Evolutionary conservation across 2,113 vertebrate species (phyloP).

Genomic region (Leptodactylus fuscus): DNA sequence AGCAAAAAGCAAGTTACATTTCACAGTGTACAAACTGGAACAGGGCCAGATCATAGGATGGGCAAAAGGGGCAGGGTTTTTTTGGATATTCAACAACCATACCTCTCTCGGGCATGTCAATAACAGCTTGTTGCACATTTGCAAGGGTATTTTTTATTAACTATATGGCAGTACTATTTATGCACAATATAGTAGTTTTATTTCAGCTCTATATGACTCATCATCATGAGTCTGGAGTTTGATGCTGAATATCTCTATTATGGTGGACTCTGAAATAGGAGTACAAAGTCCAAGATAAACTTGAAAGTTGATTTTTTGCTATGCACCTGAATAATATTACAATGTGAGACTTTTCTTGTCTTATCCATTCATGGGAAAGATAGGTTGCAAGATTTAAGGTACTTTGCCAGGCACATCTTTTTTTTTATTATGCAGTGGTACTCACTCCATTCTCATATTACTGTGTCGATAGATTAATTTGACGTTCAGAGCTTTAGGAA

Average conservation of each 20-base stretch:
- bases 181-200: not conserved
- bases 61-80: not conserved
- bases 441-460: no score
- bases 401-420: not conserved
- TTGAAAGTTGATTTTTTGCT: no score
- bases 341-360: not conserved
- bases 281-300: no score
- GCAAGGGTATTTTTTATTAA: not conserved
- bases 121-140: no score
- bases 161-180: not conserved
- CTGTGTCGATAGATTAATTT: not conserved
- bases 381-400: not conserved
- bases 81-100: no score
- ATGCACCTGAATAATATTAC: not conserved
- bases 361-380: not conserved
- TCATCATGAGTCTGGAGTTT: no score
- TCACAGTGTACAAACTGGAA: not conserved
- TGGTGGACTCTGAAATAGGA: no score
- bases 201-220: no score
- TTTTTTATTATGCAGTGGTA: not conserved
- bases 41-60: not conserved
- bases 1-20: not conserved
- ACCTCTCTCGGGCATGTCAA: no score
- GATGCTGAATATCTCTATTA: no score
- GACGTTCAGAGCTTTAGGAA: not conserved